Conservation (phyloP, 2,113 vertebrate species). For the Oxygymnocypris stewartii region DNA sequence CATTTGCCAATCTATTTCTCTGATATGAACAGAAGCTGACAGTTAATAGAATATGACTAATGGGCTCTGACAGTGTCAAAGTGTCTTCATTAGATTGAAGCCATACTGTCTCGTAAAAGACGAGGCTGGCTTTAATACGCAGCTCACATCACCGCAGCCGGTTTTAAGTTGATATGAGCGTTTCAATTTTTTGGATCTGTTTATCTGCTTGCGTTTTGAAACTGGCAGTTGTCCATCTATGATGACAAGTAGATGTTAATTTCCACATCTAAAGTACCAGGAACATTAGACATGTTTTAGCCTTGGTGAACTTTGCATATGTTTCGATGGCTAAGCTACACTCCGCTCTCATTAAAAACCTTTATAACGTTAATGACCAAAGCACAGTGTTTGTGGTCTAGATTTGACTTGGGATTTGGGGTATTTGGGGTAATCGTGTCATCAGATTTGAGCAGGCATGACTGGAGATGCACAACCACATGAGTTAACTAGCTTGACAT, state of each 20-base stretch:
- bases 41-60: conserved; percentile 76
- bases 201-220: not conserved
- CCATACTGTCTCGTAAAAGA: conserved; percentile 19
- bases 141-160: conserved; percentile 14
- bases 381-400: not conserved
- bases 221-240: conserved; percentile 26
- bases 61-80: conserved; percentile 70
- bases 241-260: not conserved
- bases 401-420: conserved; percentile 58
- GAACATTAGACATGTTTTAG: not conserved
- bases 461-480: conserved; percentile 48
- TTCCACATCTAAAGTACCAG: not conserved
- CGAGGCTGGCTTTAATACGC: conserved; percentile 17
- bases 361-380: not conserved
- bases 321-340: not conserved
- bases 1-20: conserved; percentile 34
- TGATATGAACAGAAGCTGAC: conserved; percentile 50
- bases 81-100: conserved; percentile 64
- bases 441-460: conserved; percentile 29
- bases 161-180: conserved; percentile 22
- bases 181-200: conserved; percentile 34
- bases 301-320: not conserved
- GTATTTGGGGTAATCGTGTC: too few species aligned
- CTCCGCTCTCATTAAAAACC: not conserved
- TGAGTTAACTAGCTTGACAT: conserved; percentile 63